These are phyloP conservation scores for Drosophila pectinifera DNA, from an alignment of 1,140 invertebrate genomes.

Conservation along the genomic window DNA sequence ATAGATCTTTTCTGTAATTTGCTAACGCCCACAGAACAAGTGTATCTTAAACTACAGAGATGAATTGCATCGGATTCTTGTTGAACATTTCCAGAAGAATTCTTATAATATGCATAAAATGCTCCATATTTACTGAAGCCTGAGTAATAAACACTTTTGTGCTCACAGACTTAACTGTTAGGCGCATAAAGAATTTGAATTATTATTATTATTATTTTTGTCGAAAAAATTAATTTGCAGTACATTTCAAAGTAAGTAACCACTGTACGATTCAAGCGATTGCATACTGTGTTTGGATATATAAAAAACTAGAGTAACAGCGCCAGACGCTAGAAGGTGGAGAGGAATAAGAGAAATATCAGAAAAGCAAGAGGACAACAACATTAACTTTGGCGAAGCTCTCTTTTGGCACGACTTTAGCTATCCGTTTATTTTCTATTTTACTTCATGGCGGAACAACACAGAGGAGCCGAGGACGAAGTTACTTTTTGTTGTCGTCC, in stretches of 20 bases:
- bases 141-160: too few species aligned
- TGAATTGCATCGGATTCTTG: too few species aligned
- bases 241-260: neutral
- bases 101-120: too few species aligned
- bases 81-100: too few species aligned
- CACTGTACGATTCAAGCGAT: neutral
- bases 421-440: neutral
- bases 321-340: conserved; percentile 27
- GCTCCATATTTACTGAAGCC: too few species aligned
- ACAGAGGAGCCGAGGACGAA: neutral
- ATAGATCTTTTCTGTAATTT: too few species aligned
- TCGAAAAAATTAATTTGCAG: neutral
- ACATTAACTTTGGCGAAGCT: conserved; percentile 37
- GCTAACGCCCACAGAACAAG: too few species aligned
- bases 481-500: conserved; percentile 27
- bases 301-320: conserved; percentile 66
- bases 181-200: neutral
- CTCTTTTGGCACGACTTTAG: conserved; percentile 34
- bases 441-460: neutral
- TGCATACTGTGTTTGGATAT: conserved; percentile 26
- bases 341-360: conserved; percentile 36
- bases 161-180: too few species aligned
- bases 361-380: conserved; percentile 40
- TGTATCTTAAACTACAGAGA: too few species aligned
- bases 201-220: too few species aligned